A percentile compares a stretch with the other conserved stretches of the same genome.
phyloP scores from a whole-genome alignment of 2,888 invertebrate genomes.

The Cremastobaeus sp. region DNA sequence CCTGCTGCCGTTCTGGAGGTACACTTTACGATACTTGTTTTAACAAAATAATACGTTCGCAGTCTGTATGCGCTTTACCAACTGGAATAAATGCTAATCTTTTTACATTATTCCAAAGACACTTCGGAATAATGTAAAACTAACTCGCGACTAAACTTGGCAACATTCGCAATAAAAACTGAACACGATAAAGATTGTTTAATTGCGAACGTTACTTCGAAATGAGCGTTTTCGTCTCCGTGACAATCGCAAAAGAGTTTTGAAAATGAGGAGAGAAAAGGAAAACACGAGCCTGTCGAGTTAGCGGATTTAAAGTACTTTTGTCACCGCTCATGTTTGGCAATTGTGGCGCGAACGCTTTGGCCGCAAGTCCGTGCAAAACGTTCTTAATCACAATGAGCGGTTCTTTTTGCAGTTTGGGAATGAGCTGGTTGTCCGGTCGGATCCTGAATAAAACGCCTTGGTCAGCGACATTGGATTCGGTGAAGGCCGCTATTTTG shows the following conservation, averaged over 20 bases:
- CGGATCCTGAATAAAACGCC: slow-evolving; percentile 76
- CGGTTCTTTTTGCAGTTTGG: slow-evolving; percentile 80
- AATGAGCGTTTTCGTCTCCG: no score
- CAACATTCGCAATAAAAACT: no score
- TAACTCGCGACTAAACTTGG: no score
- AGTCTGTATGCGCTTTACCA: no score
- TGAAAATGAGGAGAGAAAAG: not conserved
- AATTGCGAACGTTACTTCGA: no score
- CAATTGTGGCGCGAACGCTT: slow-evolving; percentile 10
- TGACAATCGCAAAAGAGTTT: no score
- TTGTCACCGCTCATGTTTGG: slow-evolving; percentile 30
- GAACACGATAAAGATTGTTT: no score
- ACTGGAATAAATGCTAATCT: no score
- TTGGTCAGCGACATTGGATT: slow-evolving; percentile 80
- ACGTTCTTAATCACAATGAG: slow-evolving; percentile 33
- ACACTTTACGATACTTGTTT: slow-evolving; percentile 65
- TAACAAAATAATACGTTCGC: no score
- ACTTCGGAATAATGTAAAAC: no score
- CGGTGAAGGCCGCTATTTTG: slow-evolving; percentile 83
- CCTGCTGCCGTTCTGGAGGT: slow-evolving; percentile 89
- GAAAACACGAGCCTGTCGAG: not conserved
- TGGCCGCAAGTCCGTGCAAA: not conserved
- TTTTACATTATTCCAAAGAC: no score
- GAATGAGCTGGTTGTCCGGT: slow-evolving; percentile 87
- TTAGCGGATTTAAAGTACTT: slow-evolving; percentile 23